Evolutionary conservation across 53 echinoderm and acorn worm species (phyloP).

Genomic region (Holothuria leucospilota): DNA sequence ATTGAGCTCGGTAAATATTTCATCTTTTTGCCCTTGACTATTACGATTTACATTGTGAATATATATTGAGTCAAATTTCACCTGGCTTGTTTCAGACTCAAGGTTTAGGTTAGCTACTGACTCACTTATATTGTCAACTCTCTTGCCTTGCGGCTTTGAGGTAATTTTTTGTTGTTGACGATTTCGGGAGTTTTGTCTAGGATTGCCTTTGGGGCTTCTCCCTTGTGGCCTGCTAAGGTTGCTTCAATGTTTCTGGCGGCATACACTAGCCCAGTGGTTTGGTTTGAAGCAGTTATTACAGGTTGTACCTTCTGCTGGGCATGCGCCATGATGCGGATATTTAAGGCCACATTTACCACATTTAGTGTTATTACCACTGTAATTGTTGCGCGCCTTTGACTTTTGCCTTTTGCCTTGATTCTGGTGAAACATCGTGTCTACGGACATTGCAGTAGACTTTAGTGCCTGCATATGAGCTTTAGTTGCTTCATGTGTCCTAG

Average conservation of each 20-base stretch:
- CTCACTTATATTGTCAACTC: neutral
- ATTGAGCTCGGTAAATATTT: constrained; percentile 45
- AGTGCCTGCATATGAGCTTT: constrained; percentile 59
- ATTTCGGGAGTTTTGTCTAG: neutral
- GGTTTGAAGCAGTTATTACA: constrained; percentile 33
- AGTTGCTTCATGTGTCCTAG: constrained; percentile 64
- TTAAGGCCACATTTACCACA: constrained; percentile 38
- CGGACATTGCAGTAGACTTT: constrained; percentile 12
- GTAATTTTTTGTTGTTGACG: neutral
- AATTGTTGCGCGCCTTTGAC: neutral
- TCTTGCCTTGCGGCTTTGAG: neutral
- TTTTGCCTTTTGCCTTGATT: too few relatives aligned
- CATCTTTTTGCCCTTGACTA: constrained; percentile 39
- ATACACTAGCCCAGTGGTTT: constrained; percentile 36
- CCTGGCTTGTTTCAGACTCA: neutral
- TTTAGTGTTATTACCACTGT: neutral
- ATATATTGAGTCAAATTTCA: constrained; percentile 2
- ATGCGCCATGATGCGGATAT: constrained; percentile 15
- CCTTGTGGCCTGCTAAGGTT: neutral
- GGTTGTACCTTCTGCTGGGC: constrained; percentile 35
- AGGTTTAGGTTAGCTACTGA: neutral
- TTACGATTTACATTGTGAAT: constrained; percentile 9
- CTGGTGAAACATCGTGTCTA: too few relatives aligned
- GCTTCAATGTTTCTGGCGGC: neutral
- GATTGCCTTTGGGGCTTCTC: neutral